Percentiles rank a stretch among this genome's conserved stretches.
Evolutionary conservation across 2,888 invertebrate genomes (phyloP).

Genomic region (Auanema freiburgensis): DNA sequence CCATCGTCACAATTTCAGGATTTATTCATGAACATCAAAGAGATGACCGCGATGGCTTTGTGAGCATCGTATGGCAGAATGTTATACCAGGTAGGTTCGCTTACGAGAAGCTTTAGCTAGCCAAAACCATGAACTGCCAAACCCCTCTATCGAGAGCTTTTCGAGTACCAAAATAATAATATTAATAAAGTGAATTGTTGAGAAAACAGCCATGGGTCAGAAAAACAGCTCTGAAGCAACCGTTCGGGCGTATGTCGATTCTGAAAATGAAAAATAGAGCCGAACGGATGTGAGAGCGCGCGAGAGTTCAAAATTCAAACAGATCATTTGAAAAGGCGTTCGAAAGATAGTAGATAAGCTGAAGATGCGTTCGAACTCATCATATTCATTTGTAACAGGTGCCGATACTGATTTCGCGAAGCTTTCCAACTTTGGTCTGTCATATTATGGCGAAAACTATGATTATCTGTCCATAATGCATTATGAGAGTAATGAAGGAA

Average conservation of each 20-base stretch:
- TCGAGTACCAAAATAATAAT: no score
- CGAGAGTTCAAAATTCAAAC: no score
- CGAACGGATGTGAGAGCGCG: no score
- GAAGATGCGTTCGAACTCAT: slow-evolving; percentile 6
- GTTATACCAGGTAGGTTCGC: slow-evolving; percentile 45
- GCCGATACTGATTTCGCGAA: slow-evolving; percentile 63
- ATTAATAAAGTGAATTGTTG: no score
- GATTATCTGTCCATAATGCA: slow-evolving; percentile 64
- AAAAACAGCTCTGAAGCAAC: no score
- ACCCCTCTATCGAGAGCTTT: no score
- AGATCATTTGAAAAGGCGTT: no score
- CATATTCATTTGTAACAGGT: slow-evolving; percentile 27
- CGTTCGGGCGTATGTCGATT: no score
- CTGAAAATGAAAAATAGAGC: no score
- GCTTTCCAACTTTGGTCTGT: slow-evolving; percentile 54
- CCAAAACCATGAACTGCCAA: no score
- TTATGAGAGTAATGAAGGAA: slow-evolving; percentile 51
- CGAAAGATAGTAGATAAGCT: background rate
- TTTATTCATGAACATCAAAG: slow-evolving; percentile 63
- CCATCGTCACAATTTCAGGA: slow-evolving; percentile 25
- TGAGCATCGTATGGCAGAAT: slow-evolving; percentile 55
- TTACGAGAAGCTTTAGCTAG: no score
- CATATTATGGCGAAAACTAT: slow-evolving; percentile 60
- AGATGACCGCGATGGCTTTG: slow-evolving; percentile 59
- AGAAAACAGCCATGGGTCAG: no score